These are phyloP conservation scores for Macrostomum lignano DNA, from an alignment of 1,140 invertebrate genomes.

Conservation along the genomic window DNA sequence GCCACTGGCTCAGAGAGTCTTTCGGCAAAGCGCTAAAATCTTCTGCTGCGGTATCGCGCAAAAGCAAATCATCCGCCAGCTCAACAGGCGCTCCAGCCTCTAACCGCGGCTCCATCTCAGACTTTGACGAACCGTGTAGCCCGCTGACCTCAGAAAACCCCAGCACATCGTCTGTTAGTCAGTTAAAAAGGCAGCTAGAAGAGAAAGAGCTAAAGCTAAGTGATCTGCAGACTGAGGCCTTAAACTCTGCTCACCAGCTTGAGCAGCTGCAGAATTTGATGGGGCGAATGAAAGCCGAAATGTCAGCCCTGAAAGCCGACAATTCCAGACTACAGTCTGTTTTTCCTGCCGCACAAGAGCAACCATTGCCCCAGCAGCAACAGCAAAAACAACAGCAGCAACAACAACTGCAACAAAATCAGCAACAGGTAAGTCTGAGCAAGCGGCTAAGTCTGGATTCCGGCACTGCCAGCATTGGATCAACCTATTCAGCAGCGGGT, in stretches of 20 bases:
- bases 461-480: background rate
- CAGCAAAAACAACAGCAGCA: background rate
- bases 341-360: background rate
- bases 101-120: background rate
- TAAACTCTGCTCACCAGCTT: conserved; percentile 76
- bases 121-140: background rate
- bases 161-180: background rate
- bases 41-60: background rate
- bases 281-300: conserved; percentile 79
- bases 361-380: background rate
- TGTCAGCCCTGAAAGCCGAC: conserved; percentile 75
- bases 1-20: background rate
- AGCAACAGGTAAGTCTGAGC: background rate
- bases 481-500: background rate
- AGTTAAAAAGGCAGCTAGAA: conserved; percentile 44
- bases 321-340: conserved; percentile 61
- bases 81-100: background rate
- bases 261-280: conserved; percentile 80
- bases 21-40: background rate
- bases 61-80: background rate
- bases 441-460: background rate
- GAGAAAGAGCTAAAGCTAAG: conserved; percentile 83
- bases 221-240: conserved; percentile 69
- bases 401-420: conserved; percentile 1
- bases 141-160: background rate